Evolutionary conservation across 64 coral and sea anemone genomes (phyloP), one percentile per base, ranked within the genome.

Genomic region (Actinia equina): DNA sequence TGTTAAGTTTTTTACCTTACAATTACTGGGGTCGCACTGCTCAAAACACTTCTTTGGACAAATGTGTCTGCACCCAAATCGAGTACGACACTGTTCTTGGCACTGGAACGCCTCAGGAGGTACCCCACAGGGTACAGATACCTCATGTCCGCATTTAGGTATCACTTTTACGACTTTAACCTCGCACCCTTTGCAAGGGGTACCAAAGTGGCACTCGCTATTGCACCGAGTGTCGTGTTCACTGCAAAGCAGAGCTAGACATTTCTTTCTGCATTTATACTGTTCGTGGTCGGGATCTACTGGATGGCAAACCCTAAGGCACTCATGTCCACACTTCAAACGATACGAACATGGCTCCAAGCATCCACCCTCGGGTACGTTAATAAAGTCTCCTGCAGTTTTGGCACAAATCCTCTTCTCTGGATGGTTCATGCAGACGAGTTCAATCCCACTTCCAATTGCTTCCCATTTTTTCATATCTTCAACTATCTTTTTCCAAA

Each of bases 401-500:
- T 62, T 41, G 10, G 88, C 88, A 6, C 69, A 63, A 60, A 84
- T 85, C 26, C 71, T 61, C 18, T 90, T 90, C 54, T 85, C 16
- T 1, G 88, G 88, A 45, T 90, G 88, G 53, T 90, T 90, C 67
- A 55, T 81, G 59, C 88, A 90, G 5, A 27, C 59, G 0, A 90
- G 78, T 89, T 94, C 43, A 44, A 81, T 5, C 44, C 15, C 42
- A 12, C 6, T 19, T 81, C 49, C 78, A 44, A 81, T 49, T 10
- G 78, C 61, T 26, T 71, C 78, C 18, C 58, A 46, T 17, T 59
- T 44, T 51, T 69, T 17, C 93, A 94, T 91, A 41, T 91, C 89
- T 4, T 77, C 86, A 19, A 94, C 74, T 17, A 94, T 94, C 7
- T 42, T 44, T 0, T 46, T 94, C 93, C 93, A 94, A 58, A 94